Evolutionary conservation across 1,140 invertebrate species (phyloP).

Genomic region (Cepaea nemoralis): DNA sequence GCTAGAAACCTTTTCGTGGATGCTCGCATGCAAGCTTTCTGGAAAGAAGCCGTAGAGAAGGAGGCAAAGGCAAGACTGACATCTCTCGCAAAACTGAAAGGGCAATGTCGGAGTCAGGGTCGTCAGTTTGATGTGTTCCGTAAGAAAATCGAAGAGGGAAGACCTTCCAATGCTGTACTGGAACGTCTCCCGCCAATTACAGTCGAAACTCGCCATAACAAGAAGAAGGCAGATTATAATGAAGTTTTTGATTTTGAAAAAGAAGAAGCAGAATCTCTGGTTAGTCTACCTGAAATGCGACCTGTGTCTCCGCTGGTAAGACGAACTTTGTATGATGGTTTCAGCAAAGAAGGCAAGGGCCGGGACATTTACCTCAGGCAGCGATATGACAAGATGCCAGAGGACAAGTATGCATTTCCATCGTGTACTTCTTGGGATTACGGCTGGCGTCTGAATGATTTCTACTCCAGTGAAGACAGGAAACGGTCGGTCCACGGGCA

Average conservation of each 20-base stretch:
- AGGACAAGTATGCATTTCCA: conserved; percentile 68
- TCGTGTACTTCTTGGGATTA: conserved; percentile 69
- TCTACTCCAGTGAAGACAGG: conserved; percentile 65
- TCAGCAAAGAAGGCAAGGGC: conserved; percentile 70
- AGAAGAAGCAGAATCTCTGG: conserved; percentile 10
- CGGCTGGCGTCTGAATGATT: conserved; percentile 69
- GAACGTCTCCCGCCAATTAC: conserved; percentile 55
- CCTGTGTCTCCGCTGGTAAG: conserved; percentile 53
- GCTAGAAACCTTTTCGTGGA: not conserved
- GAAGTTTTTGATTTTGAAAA: conserved; percentile 37
- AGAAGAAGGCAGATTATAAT: conserved; percentile 52
- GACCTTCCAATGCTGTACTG: conserved; percentile 58
- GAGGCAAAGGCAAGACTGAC: conserved; percentile 54
- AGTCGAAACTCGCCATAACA: conserved; percentile 53
- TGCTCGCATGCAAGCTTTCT: conserved; percentile 62
- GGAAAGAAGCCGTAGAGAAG: conserved; percentile 64
- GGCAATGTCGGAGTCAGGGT: conserved; percentile 44
- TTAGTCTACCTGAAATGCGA: conserved; percentile 56
- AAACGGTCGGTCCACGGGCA: conserved; percentile 66
- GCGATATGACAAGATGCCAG: conserved; percentile 62
- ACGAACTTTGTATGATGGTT: conserved; percentile 66
- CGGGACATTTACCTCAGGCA: conserved; percentile 65
- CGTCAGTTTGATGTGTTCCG: conserved; percentile 65
- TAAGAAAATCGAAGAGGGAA: conserved; percentile 63
- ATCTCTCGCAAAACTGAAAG: not conserved